Conservation (phyloP, 1,140 invertebrate genomes). For the Neuroterus valhalla region DNA sequence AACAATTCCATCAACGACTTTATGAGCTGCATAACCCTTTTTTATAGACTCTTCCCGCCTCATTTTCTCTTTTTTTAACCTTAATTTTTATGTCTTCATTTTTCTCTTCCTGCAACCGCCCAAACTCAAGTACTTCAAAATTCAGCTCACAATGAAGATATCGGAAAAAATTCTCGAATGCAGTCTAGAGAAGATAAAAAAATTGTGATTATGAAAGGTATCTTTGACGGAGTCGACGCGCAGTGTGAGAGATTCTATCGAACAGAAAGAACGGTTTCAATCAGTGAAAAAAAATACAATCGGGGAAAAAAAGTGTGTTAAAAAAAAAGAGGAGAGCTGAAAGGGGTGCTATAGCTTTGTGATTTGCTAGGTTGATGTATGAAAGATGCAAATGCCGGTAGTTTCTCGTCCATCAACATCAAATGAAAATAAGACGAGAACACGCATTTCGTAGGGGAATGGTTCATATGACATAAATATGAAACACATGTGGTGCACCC, state of each 20-base stretch:
- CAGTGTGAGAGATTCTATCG: background rate
- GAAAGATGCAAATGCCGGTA: background rate
- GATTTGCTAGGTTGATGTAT: slow-evolving; percentile 23
- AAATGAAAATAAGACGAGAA: background rate
- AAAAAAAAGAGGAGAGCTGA: background rate
- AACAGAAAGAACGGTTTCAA: background rate
- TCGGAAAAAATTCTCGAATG: too few species aligned
- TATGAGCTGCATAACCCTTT: too few species aligned
- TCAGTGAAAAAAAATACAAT: background rate
- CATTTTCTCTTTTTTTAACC: too few species aligned
- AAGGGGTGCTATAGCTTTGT: background rate
- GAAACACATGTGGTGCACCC: slow-evolving; percentile 10
- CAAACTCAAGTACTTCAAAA: too few species aligned
- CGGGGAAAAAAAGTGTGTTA: background rate
- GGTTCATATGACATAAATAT: slow-evolving; percentile 16
- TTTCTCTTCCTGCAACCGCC: too few species aligned
- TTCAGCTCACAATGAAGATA: too few species aligned
- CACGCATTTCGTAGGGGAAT: background rate
- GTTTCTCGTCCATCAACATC: slow-evolving; percentile 24
- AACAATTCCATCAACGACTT: too few species aligned
- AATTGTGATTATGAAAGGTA: background rate
- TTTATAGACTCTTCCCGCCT: too few species aligned
- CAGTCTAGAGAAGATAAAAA: background rate
- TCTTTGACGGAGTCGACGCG: background rate
- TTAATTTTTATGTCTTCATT: too few species aligned